Conservation (phyloP, 2,888 invertebrate genomes). For the Agonopterix arenella region DNA sequence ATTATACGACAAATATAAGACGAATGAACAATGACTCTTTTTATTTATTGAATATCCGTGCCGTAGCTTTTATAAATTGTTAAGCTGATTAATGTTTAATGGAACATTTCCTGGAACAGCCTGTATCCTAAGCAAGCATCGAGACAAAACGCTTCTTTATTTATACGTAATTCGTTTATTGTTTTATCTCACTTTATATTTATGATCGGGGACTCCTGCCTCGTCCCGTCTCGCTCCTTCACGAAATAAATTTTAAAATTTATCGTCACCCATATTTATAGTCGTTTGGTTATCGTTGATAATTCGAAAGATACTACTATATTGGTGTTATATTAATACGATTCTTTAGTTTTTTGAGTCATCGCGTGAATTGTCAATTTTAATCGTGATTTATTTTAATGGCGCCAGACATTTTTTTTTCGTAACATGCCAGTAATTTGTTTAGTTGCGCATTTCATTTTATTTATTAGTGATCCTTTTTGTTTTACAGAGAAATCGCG, state of each 20-base stretch:
- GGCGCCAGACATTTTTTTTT: slow-evolving; percentile 28
- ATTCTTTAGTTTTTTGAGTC: slow-evolving; percentile 40
- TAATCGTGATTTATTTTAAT: slow-evolving; percentile 58
- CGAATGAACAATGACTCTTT: too few relatives aligned
- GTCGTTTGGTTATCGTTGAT: slow-evolving; percentile 50
- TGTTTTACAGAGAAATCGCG: slow-evolving; percentile 4
- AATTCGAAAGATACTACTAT: slow-evolving; percentile 59
- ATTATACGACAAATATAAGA: too few relatives aligned
- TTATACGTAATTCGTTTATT: slow-evolving; percentile 74
- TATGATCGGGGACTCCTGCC: slow-evolving; percentile 52
- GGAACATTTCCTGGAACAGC: slow-evolving; percentile 21
- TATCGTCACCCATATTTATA: slow-evolving; percentile 61
- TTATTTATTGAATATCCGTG: too few relatives aligned
- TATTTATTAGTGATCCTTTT: background rate
- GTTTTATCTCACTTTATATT: slow-evolving; percentile 73
- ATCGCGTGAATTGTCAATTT: slow-evolving; percentile 70
- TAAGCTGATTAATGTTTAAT: too few relatives aligned
- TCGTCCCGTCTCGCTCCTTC: slow-evolving; percentile 39
- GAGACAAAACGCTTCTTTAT: slow-evolving; percentile 72
- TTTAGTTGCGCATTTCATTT: slow-evolving; percentile 16
- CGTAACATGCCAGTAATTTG: slow-evolving; percentile 25
- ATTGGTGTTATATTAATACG: slow-evolving; percentile 63
- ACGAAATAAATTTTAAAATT: slow-evolving; percentile 64
- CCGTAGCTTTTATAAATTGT: too few relatives aligned
- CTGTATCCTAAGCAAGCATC: slow-evolving; percentile 55